These are phyloP conservation scores for Brotula barbata DNA, from an alignment of 2,797 vertebrate species.

Conservation along the genomic window DNA sequence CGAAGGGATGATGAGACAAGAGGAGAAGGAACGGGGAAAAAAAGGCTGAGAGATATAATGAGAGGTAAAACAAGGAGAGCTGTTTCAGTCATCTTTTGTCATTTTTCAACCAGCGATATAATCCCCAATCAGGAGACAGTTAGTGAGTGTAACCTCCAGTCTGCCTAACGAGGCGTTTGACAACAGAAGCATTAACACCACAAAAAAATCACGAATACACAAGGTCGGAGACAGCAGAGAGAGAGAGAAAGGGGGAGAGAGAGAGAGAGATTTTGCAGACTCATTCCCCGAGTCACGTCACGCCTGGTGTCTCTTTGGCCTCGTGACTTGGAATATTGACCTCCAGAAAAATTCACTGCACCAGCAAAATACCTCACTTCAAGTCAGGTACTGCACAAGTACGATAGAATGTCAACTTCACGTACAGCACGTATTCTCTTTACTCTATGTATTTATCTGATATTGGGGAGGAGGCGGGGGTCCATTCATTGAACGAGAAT, in stretches of 20 bases:
- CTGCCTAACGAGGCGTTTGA: conserved; percentile 64
- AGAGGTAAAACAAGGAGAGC: conserved; percentile 20
- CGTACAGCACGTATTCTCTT: no score
- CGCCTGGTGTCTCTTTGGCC: conserved; percentile 64
- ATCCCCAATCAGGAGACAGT: conserved; percentile 40
- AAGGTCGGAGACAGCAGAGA: conserved; percentile 48
- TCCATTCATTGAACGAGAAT: no score
- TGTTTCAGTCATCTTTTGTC: conserved; percentile 28
- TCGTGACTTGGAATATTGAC: conserved; percentile 60
- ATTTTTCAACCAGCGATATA: conserved; percentile 37
- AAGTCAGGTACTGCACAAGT: no score
- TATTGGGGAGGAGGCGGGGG: no score
- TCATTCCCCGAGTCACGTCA: conserved; percentile 27
- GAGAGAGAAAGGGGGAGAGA: conserved; percentile 12
- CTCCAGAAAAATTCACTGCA: conserved; percentile 56
- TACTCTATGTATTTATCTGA: no score
- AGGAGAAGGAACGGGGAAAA: background rate
- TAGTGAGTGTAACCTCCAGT: conserved; percentile 40
- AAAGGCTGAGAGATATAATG: background rate
- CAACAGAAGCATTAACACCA: conserved; percentile 53
- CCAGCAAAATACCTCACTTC: no score
- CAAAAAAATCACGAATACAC: conserved; percentile 43
- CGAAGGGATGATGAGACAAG: background rate
- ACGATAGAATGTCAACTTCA: no score
- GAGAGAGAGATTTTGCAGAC: conserved; percentile 17